Evolutionary conservation across 1,140 invertebrate species (phyloP), one percentile per base, ranked within the genome.

Genomic region (Drosophila triauraria): DNA sequence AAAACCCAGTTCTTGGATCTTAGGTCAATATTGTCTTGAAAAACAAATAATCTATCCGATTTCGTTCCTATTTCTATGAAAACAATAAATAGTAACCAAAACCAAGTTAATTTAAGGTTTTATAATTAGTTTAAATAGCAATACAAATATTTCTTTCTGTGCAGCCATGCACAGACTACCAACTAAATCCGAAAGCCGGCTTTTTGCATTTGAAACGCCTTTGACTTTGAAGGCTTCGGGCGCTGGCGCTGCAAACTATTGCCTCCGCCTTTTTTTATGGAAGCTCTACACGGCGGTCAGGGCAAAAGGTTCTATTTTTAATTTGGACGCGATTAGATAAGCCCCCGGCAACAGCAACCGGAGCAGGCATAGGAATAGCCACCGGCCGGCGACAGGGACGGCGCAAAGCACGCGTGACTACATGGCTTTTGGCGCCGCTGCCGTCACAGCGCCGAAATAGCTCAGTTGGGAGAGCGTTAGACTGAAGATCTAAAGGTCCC

Each of bases 401-500:
- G 56, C 47, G 15, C 44, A 17, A 17, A 32, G 56, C 57, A 20
- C 20, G 47, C 46, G 20, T 12, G 10, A 50, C 30, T 48, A 77
- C 27, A 56, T 4, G n/a, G 12, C 15, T 48, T 9, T 71, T 71
- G 25, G 58, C 13, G 10, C 6, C 9, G 0, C 0, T 0, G 1
- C 2, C 1, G 4, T 1, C 60, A 69, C 5, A 15, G 27, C 20
- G 70, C 74, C 74, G 74, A 76, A 77, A 77, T 95, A 95, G 95
- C 95, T 95, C 95, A 95, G 95, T 95, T 95, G 95, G 95, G 95
- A 96, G 95, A 96, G 95, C 95, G 95, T 96, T 95, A 96, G 95
- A 96, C 95, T 96, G 95, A 95, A 95, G 95, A 96, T 96, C 95
- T 96, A 95, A 96, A 96, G 94, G 95, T 96, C 95, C 95, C 95